Evolutionary conservation across 2,113 vertebrate species (phyloP), one percentile per base, ranked within the genome.

Genomic region (Coreoperca whiteheadi): DNA sequence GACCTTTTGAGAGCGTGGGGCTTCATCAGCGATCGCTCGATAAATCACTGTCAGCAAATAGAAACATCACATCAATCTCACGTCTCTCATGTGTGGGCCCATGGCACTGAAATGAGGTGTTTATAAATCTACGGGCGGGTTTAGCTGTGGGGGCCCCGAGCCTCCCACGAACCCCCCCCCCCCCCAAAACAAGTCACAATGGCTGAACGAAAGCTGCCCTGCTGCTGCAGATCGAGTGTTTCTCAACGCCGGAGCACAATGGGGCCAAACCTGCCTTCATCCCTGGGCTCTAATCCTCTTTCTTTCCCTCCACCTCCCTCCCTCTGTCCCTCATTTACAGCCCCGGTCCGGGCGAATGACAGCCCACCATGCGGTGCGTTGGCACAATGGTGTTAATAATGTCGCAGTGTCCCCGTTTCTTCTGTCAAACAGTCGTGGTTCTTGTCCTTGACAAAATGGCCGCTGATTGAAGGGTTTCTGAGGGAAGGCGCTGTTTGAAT

Each of bases 191-290:
- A 7, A 51, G 70, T 51, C 79, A 91, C 86, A 90, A 89, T 77
- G 87, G 72, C 37, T 61, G 77, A 83, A 23, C 75, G 85, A 90
- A 93, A 90, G 89, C 87, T 46, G 81, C 65, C 81, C 91, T 76
- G 80, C 90, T 87, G 88, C 87, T 82, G 82, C 64, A 32, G 23
- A 80, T 81, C 82, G 59, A 85, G 64, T 41, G 18, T 77, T 80
- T 88, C 87, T 88, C 88, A 80, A 78, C 53, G 69, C 41, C 14
- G 4, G 3, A 30, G 72, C 71, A 89, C 88, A 91, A 87, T 65
- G 85, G 51, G 23, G 70, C 78, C 80, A 75, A 77, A 87, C 86
- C 79, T 82, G 81, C 91, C 80, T 89, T 73, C 85, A 56, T 85
- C 83, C 60, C 81, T 5, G 59, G 41, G 21, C 72, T 73, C 50